A percentile compares a stretch with the other conserved stretches of the same genome.
Conservation (phyloP, 2,113 vertebrate genomes). For the Myocastor coypus region DNA sequence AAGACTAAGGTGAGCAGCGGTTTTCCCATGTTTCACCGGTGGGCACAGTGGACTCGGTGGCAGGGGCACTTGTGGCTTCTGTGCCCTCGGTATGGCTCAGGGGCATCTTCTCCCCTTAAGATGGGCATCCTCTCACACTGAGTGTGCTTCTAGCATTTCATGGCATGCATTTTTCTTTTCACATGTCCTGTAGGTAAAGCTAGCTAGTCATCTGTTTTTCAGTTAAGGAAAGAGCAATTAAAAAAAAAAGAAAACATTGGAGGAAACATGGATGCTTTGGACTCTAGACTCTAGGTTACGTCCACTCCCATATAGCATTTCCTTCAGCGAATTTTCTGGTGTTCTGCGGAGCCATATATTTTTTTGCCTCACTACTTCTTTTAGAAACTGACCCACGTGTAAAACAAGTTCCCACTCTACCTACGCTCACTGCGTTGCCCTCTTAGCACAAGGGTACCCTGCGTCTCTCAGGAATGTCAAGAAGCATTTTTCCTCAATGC, state of each 20-base stretch:
- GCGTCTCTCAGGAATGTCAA: slow-evolving; percentile 28
- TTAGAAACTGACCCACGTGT: slow-evolving; percentile 31
- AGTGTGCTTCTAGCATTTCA: not conserved
- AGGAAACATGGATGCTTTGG: slow-evolving; percentile 40
- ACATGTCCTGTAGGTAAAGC: slow-evolving; percentile 14
- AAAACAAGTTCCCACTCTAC: not conserved
- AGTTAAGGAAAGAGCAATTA: slow-evolving; percentile 38
- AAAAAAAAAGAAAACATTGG: not conserved
- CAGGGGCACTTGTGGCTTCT: not conserved
- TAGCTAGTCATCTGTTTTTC: slow-evolving; percentile 25
- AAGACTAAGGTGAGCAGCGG: not conserved
- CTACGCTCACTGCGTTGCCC: not conserved
- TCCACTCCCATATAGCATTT: not conserved
- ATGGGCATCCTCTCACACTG: not conserved
- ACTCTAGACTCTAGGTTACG: not conserved
- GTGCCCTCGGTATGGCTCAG: not conserved
- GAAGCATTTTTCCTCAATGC: slow-evolving; percentile 53
- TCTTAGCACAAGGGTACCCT: slow-evolving; percentile 12
- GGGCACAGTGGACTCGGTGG: not conserved
- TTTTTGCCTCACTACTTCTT: slow-evolving; percentile 44
- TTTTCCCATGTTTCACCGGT: not conserved
- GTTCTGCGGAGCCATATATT: not conserved
- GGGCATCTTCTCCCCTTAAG: not conserved
- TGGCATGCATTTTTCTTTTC: not conserved
- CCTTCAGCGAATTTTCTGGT: not conserved